Conservation (phyloP, 1,140 invertebrate genomes). For the Apis dorsata region DNA sequence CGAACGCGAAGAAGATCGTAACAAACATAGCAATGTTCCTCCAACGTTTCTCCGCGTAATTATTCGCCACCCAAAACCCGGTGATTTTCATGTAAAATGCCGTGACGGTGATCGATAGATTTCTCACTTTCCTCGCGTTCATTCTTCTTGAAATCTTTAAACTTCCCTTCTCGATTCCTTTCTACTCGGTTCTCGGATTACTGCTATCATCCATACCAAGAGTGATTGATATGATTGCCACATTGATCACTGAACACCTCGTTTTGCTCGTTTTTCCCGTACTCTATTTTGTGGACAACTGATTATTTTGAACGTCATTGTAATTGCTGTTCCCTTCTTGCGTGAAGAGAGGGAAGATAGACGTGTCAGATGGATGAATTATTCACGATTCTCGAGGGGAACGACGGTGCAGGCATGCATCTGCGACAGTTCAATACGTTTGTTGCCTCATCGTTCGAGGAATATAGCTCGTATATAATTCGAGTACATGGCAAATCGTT, state of each 20-base stretch:
- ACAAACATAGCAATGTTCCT: constrained; percentile 14
- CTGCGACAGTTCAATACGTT: not conserved
- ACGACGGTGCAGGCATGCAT: not conserved
- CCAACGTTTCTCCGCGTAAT: not conserved
- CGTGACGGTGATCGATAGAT: not conserved
- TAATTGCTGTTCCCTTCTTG: not conserved
- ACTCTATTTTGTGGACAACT: not conserved
- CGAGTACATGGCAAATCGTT: too few relatives aligned
- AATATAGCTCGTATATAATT: not conserved
- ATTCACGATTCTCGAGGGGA: not conserved
- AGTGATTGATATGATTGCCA: not conserved
- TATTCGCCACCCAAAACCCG: constrained; percentile 51
- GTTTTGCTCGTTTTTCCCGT: not conserved
- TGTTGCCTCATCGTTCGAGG: not conserved
- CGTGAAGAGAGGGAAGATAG: not conserved
- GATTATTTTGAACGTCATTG: not conserved
- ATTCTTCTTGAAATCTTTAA: not conserved
- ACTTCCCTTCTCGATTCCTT: too few relatives aligned
- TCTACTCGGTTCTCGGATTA: not conserved
- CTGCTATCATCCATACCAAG: too few relatives aligned
- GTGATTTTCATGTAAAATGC: constrained; percentile 32
- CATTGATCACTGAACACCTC: accelerated
- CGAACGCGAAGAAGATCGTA: not conserved
- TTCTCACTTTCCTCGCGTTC: not conserved
- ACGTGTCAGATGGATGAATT: not conserved